Conservation (phyloP, 1,140 invertebrate genomes). For the Oedothorax gibbosus region DNA sequence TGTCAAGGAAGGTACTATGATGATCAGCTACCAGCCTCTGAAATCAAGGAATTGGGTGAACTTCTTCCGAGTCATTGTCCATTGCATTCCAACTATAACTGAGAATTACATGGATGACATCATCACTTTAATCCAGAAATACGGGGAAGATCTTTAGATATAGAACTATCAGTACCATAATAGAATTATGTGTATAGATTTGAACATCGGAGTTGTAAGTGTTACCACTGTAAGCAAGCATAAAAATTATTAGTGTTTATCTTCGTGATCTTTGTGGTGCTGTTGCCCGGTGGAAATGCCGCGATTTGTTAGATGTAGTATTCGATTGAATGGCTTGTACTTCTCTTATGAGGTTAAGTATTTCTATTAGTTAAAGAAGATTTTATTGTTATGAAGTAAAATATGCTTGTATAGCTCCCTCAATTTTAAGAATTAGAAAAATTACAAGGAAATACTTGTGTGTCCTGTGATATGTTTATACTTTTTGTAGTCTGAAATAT, state of each 20-base stretch:
- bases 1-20: conserved; percentile 94
- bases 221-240: neutral
- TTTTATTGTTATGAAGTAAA: neutral
- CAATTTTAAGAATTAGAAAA: neutral
- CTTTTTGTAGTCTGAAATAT: too few species aligned
- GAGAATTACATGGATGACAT: conserved; percentile 87
- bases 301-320: conserved; percentile 4
- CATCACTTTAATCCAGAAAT: conserved; percentile 84
- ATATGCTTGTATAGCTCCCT: neutral
- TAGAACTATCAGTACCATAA: neutral
- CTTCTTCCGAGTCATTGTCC: conserved; percentile 94
- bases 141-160: conserved; percentile 75
- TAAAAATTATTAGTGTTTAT: conserved; percentile 2
- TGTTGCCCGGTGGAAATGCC: neutral
- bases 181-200: neutral
- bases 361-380: neutral
- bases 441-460: neutral
- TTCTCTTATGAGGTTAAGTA: neutral
- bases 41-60: conserved; percentile 78
- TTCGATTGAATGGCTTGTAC: neutral
- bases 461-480: neutral
- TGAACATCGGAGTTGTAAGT: neutral
- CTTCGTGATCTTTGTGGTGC: neutral
- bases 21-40: conserved; percentile 94
- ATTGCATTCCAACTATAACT: conserved; percentile 83